A percentile compares a stretch with the other conserved stretches of the same genome.
These are phyloP conservation scores for Apodemus sylvaticus DNA, from an alignment of 2,113 vertebrate genomes.

Conservation along the genomic window DNA sequence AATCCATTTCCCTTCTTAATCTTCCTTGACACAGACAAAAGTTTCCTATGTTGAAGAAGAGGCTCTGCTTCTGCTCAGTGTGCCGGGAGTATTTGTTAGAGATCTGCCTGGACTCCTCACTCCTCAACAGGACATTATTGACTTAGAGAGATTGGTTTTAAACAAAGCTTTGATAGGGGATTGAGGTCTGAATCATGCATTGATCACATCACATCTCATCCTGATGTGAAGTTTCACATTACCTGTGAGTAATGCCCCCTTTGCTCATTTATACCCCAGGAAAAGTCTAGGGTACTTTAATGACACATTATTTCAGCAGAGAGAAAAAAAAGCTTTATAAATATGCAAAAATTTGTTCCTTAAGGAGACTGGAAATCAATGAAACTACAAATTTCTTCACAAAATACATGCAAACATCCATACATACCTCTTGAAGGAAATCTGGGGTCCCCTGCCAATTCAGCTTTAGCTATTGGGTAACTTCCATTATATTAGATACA, in stretches of 20 bases:
- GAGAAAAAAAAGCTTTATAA: slow-evolving; percentile 25
- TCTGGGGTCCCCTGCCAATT: neutral
- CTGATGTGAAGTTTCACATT: neutral
- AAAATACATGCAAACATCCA: neutral
- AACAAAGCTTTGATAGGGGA: neutral
- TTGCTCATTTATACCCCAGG: neutral
- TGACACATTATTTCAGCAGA: slow-evolving; percentile 23
- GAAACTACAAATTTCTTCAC: slow-evolving; percentile 64
- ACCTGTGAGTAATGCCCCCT: neutral
- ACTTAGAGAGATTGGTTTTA: neutral
- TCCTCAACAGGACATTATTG: neutral
- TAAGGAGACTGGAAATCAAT: slow-evolving; percentile 57
- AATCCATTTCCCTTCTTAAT: neutral
- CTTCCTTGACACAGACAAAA: neutral
- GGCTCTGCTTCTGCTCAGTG: neutral
- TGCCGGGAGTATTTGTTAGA: neutral
- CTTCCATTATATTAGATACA: neutral
- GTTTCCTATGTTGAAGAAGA: neutral
- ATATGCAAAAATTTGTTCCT: neutral
- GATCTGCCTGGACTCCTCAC: neutral
- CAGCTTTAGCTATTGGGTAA: neutral
- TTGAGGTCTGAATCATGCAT: neutral
- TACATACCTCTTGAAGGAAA: neutral
- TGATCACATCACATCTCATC: neutral
- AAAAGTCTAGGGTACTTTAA: slow-evolving; percentile 3